These are phyloP conservation scores for Dasyornis broadbenti DNA, from an alignment of 2,113 vertebrate species.

Conservation along the genomic window DNA sequence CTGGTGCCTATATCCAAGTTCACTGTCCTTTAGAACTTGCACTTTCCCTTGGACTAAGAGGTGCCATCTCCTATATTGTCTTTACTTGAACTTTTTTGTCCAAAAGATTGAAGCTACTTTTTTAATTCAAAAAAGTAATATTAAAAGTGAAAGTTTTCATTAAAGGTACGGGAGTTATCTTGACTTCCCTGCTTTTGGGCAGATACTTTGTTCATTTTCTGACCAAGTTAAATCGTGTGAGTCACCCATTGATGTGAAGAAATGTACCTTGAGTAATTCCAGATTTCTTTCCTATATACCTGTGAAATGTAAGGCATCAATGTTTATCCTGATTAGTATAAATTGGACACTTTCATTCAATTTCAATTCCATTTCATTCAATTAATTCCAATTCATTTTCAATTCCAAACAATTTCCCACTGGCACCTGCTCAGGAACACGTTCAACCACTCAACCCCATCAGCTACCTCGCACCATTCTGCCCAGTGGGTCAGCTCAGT, in stretches of 20 bases:
- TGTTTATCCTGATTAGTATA: not conserved
- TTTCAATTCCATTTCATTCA: too few relatives aligned
- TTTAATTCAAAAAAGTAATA: not conserved
- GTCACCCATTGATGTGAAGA: not conserved
- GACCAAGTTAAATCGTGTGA: not conserved
- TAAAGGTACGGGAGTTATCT: not conserved
- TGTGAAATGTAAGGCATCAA: not conserved
- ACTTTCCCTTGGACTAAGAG: not conserved
- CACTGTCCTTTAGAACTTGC: not conserved
- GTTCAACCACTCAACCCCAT: not conserved
- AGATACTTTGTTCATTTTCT: not conserved
- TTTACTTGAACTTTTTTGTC: not conserved
- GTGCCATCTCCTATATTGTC: not conserved
- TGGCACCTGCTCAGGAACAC: not conserved
- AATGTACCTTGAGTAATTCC: not conserved
- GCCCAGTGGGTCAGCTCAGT: not conserved
- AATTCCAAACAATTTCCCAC: not conserved
- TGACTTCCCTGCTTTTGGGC: not conserved
- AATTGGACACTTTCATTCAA: not conserved
- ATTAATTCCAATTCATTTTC: too few relatives aligned
- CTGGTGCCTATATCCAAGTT: not conserved
- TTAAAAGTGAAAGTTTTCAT: not conserved
- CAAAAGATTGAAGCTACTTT: not conserved
- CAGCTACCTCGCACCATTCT: not conserved
- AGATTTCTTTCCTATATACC: not conserved